Evolutionary conservation across 2,888 invertebrate species (phyloP), one percentile per base, ranked within the genome.

Genomic region (Cephus pulcher): DNA sequence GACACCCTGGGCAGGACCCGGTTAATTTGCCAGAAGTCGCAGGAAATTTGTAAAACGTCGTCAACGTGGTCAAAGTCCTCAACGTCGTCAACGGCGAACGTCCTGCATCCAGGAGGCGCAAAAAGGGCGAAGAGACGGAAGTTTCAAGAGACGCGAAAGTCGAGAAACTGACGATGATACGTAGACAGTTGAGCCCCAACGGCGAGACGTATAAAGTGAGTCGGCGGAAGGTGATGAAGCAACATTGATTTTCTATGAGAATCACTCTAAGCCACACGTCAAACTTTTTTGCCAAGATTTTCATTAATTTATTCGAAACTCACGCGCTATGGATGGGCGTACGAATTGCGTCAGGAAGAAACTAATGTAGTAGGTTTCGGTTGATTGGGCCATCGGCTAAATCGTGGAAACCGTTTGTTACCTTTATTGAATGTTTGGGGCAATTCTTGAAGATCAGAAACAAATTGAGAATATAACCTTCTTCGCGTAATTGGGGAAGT

Each of bases 41-140:
- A 71, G 71, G 33, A 32, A 71, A 34, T 71, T 34, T 23, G 12
- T 32, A 71, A 71, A 71, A 71, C 71, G 71, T 56, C 56, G 40
- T 40, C 15, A 40, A 37, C 37, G 37, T 15, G 37, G 37, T 37
- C 37, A 37, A 40, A 15, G 40, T 40, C 40, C 15, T 40, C 40
- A 40, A 70, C 70, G 70, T 32, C 70, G 71, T 33, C 33, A 71
- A 71, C 71, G 71, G 71, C 71, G 71, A 71, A 32, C 71, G 12
- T 12, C 71, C 12, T 32, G 32, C 33, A 71, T 12, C 9, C 33
- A 3, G 71, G 33, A 71, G 71, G 71, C 32, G 15, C 33, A 32
- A 71, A 23, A 12, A 32, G 71, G 33, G 71, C 71, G 12, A 71
- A 71, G 71, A 71, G 71, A 32, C 71, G 71, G 15, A 71, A 71